These are phyloP conservation scores for Danio kyathit DNA, from an alignment of 2,797 vertebrate genomes.

Conservation along the genomic window DNA sequence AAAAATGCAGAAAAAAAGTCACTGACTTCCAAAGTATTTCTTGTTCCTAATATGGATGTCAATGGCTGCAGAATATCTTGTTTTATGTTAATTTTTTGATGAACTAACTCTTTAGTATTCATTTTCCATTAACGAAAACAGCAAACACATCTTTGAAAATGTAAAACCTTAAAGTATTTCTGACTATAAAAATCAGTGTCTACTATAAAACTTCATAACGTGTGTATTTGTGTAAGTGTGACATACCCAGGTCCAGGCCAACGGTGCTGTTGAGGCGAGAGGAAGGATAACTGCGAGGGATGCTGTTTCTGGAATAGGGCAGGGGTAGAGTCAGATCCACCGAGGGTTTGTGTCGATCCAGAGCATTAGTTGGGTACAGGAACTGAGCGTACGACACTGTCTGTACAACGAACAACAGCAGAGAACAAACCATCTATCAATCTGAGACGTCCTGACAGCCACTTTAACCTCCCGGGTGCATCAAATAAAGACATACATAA, in stretches of 20 bases:
- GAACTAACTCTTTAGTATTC: no score
- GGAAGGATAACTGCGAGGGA: slow-evolving; percentile 75
- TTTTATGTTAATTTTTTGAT: no score
- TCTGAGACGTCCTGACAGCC: not conserved
- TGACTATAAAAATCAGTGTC: no score
- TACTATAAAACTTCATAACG: not conserved
- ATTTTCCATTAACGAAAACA: no score
- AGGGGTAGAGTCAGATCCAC: slow-evolving; percentile 74
- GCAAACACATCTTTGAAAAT: no score
- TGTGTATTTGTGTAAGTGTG: not conserved
- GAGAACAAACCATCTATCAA: not conserved
- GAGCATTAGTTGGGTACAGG: slow-evolving; percentile 92
- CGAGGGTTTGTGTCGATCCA: slow-evolving; percentile 82
- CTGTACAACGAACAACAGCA: slow-evolving; percentile 71
- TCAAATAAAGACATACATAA: not conserved
- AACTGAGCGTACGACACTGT: slow-evolving; percentile 96
- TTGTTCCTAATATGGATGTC: no score
- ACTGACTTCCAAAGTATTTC: no score
- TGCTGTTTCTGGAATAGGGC: slow-evolving; percentile 75
- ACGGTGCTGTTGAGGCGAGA: slow-evolving; percentile 70
- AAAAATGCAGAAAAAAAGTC: no score
- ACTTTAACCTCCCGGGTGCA: not conserved
- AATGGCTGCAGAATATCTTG: no score
- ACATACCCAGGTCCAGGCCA: slow-evolving; percentile 73
- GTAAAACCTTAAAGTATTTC: no score